phyloP scores from a whole-genome alignment of 2,113 vertebrate genomes.

The Scartelaos histophorus region DNA sequence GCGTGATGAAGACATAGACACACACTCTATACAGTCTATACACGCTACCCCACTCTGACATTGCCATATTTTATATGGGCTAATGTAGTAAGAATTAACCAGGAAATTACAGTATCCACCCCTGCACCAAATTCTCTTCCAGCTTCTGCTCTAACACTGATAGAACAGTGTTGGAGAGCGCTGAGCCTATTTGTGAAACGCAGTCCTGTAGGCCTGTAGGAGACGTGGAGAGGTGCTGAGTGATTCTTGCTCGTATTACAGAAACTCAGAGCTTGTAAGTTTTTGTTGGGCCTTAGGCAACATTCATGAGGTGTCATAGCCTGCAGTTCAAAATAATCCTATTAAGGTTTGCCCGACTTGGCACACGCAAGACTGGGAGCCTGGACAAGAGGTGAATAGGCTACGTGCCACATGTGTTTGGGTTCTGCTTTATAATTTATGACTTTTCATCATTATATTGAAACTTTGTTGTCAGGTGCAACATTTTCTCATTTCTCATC shows the following conservation, averaged over 20 bases:
- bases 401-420: not conserved
- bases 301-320: conserved; percentile 63
- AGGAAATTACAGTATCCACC: too few species aligned
- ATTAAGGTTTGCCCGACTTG: conserved; percentile 52
- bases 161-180: too few species aligned
- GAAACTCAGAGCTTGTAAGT: not conserved
- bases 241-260: not conserved
- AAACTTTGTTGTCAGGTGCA: too few species aligned
- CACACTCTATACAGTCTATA: conserved; percentile 30
- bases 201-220: too few species aligned
- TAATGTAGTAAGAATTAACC: too few species aligned
- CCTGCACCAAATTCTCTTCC: too few species aligned
- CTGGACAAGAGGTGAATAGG: conserved; percentile 7
- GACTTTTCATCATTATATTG: not conserved
- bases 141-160: too few species aligned
- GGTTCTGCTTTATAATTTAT: not conserved
- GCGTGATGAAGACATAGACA: conserved; percentile 49
- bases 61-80: conserved; percentile 2
- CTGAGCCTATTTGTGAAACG: too few species aligned
- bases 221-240: not conserved
- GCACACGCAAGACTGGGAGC: conserved; percentile 50
- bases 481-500: too few species aligned
- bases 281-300: conserved; percentile 40
- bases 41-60: conserved; percentile 34
- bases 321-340: conserved; percentile 66